A percentile compares a stretch with the other conserved stretches of the same genome.
phyloP scores from a whole-genome alignment of 1,140 invertebrate genomes.

The Leptinotarsa defecta region DNA sequence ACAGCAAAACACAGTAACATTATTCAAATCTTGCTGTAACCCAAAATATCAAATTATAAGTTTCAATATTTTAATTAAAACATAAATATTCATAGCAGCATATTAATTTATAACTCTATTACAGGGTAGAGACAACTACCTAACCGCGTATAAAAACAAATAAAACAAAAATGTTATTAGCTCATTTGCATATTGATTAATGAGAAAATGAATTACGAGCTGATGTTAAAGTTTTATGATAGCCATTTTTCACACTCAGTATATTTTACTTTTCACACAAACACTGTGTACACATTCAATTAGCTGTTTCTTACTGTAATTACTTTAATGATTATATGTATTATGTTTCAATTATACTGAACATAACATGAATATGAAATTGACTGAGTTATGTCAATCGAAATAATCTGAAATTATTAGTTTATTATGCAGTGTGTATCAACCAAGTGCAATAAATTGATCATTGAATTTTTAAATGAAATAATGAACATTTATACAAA shows the following conservation, averaged over 20 bases:
- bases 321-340: neutral
- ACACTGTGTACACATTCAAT: neutral
- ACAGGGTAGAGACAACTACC: neutral
- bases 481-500: too few relatives aligned
- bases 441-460: too few relatives aligned
- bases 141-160: constrained; percentile 11
- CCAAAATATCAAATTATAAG: neutral
- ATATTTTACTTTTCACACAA: neutral
- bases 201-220: neutral
- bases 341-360: neutral
- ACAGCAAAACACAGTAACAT: too few relatives aligned
- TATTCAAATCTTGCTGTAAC: too few relatives aligned
- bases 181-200: constrained; percentile 20
- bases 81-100: neutral
- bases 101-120: constrained; percentile 14
- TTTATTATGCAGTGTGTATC: too few relatives aligned
- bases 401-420: too few relatives aligned
- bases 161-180: constrained; percentile 16
- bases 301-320: neutral
- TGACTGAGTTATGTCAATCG: too few relatives aligned
- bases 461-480: too few relatives aligned
- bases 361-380: too few relatives aligned
- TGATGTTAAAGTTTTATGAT: neutral
- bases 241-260: neutral
- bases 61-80: constrained; percentile 14